These are phyloP conservation scores for Pygoscelis antarcticus DNA, from an alignment of 2,113 vertebrate species.

Conservation along the genomic window DNA sequence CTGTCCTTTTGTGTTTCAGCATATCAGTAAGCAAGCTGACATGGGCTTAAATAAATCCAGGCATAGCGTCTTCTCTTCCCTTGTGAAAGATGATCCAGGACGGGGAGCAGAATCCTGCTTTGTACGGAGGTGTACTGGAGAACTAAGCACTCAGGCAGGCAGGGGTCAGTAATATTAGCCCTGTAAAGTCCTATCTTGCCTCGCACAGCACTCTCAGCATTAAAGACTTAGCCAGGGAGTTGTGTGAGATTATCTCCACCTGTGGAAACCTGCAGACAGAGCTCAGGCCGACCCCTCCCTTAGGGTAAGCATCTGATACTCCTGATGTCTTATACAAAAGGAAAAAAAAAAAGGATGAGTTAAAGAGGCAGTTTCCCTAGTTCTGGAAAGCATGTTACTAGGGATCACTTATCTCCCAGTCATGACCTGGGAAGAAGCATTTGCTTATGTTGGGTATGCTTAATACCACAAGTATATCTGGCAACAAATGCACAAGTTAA, in stretches of 20 bases:
- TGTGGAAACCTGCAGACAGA: neutral
- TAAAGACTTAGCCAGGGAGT: neutral
- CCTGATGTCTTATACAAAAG: neutral
- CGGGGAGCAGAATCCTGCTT: neutral
- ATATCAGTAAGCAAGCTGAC: neutral
- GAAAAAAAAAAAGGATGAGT: neutral
- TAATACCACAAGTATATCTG: neutral
- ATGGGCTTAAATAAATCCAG: neutral
- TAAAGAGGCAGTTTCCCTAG: neutral
- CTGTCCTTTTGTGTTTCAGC: neutral
- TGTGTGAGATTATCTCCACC: neutral
- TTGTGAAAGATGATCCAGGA: neutral
- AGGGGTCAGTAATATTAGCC: neutral
- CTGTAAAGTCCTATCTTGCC: neutral
- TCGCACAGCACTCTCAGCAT: neutral
- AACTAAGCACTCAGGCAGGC: neutral
- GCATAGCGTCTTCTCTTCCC: neutral
- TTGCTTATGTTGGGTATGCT: neutral
- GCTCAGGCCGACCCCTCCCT: neutral
- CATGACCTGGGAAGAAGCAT: neutral
- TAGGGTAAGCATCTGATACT: neutral
- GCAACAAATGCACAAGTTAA: neutral
- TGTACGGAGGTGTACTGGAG: neutral
- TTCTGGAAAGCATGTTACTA: neutral
- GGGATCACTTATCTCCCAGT: neutral